These are phyloP conservation scores for Oriolus oriolus DNA, from an alignment of 2,113 vertebrate species.

Conservation along the genomic window DNA sequence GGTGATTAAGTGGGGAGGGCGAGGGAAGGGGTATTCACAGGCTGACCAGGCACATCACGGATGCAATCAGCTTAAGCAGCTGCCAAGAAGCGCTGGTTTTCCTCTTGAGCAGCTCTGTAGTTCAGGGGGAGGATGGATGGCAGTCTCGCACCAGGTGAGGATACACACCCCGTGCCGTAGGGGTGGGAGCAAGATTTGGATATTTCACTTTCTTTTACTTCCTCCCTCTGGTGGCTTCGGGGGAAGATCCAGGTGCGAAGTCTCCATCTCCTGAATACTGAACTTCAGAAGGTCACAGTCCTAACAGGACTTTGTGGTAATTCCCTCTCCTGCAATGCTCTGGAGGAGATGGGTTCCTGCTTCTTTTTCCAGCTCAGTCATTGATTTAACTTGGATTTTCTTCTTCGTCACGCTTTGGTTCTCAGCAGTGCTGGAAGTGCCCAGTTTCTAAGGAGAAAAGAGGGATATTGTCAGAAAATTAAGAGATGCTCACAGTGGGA, in stretches of 20 bases:
- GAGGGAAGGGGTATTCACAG: neutral
- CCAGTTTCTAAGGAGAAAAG: neutral
- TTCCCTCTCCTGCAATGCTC: neutral
- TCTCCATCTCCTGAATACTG: neutral
- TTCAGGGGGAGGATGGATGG: neutral
- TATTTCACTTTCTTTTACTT: neutral
- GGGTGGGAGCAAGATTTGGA: neutral
- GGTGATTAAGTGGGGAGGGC: slow-evolving; percentile 14
- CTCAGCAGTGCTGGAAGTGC: neutral
- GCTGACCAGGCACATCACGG: slow-evolving; percentile 12
- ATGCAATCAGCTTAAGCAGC: slow-evolving; percentile 24
- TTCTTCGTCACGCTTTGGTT: neutral
- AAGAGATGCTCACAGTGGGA: neutral
- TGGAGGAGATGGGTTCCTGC: neutral
- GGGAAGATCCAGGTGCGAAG: neutral
- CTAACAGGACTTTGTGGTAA: neutral
- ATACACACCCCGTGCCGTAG: no score
- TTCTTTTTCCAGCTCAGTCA: neutral
- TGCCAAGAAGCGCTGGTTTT: neutral
- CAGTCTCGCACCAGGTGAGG: neutral
- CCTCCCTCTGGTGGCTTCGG: neutral
- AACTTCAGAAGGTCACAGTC: neutral
- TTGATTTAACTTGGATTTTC: neutral
- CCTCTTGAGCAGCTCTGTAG: neutral
- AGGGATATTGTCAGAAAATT: neutral